Conservation (phyloP, 2,113 vertebrate genomes). For the Mus musculus region DNA sequence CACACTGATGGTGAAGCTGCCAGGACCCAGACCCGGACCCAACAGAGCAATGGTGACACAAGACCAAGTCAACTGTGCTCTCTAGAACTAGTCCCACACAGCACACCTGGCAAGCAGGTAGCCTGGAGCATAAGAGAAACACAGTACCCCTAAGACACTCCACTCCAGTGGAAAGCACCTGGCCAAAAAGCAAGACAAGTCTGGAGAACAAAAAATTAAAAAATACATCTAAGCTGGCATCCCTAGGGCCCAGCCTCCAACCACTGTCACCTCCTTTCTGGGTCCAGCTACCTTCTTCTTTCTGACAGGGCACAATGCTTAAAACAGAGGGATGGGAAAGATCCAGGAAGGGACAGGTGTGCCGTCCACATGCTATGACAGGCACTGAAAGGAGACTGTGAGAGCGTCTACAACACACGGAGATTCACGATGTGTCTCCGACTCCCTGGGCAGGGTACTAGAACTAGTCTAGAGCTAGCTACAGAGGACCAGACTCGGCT, state of each 20-base stretch:
- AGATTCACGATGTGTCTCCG: neutral
- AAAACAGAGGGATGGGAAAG: neutral
- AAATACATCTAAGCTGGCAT: no score
- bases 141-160: neutral
- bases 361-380: neutral
- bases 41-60: accelerated
- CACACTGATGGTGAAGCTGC: neutral
- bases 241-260: neutral
- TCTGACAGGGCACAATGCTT: neutral
- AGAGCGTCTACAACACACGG: neutral
- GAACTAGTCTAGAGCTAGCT: neutral
- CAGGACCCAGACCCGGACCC: neutral
- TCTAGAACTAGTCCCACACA: neutral
- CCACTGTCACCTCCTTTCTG: neutral
- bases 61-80: neutral
- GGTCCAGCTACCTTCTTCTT: neutral
- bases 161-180: neutral
- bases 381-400: neutral
- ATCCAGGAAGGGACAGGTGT: neutral
- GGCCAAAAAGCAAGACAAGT: neutral
- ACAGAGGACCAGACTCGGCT: neutral
- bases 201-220: neutral
- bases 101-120: neutral
- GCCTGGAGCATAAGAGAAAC: neutral
- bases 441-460: neutral